A percentile compares a stretch with the other conserved stretches of the same genome.
Conservation (phyloP, 2,888 invertebrate genomes). For the Hesperia comma region DNA sequence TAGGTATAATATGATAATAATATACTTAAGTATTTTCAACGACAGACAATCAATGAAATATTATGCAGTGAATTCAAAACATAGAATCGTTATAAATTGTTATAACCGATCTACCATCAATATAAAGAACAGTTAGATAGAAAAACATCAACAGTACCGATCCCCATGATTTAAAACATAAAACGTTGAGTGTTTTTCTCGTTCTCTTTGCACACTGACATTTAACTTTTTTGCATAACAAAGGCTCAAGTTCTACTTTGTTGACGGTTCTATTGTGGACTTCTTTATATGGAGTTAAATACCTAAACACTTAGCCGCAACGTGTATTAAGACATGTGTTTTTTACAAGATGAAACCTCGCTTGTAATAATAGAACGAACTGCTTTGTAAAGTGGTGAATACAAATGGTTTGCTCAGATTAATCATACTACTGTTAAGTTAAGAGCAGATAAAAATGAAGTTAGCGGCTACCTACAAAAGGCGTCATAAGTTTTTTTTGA, state of each 20-base stretch:
- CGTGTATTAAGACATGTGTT: slow-evolving; percentile 23
- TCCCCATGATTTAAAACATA: slow-evolving; percentile 22
- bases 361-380: background rate
- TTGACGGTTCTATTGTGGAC: slow-evolving; percentile 32
- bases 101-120: too few relatives aligned
- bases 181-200: slow-evolving; percentile 27
- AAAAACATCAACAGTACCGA: slow-evolving; percentile 6
- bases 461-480: too few relatives aligned
- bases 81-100: too few relatives aligned
- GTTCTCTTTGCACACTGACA: slow-evolving; percentile 30
- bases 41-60: too few relatives aligned
- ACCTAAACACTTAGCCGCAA: slow-evolving; percentile 33
- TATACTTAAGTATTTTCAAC: too few relatives aligned
- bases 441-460: too few relatives aligned
- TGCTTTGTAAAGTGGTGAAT: background rate
- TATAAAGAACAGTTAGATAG: background rate
- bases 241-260: slow-evolving; percentile 30
- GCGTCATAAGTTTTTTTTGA: too few relatives aligned
- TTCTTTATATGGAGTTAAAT: slow-evolving; percentile 30
- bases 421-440: background rate
- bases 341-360: background rate
- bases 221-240: slow-evolving; percentile 35
- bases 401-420: background rate
- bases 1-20: too few relatives aligned
- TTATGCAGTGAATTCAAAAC: too few relatives aligned